phyloP scores from a whole-genome alignment of 2,113 vertebrate species.

The Grallaria varia region DNA sequence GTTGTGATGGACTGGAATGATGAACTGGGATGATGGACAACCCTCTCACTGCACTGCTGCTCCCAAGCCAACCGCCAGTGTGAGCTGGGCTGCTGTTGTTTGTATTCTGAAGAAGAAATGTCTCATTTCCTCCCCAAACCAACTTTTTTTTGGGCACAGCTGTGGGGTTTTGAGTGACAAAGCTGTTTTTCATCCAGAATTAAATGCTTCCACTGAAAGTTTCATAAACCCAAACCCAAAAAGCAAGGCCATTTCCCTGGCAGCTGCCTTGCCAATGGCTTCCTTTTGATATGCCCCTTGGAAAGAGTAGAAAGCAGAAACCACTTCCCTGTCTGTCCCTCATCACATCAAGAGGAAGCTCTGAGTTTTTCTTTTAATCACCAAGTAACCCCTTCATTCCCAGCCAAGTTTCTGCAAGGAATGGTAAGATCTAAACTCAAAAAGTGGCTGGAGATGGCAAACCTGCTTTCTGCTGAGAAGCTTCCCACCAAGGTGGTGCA shows the following conservation, averaged over 20 bases:
- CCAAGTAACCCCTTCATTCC: neutral
- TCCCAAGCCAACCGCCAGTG: fast-evolving
- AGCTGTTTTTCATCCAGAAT: fast-evolving
- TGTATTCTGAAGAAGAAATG: neutral
- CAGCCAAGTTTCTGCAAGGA: fast-evolving
- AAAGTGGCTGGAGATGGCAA: neutral
- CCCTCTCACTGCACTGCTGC: fast-evolving
- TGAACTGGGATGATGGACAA: too few species aligned
- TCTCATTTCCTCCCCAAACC: neutral
- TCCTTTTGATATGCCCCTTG: neutral
- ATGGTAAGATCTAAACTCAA: neutral
- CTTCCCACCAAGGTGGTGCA: neutral
- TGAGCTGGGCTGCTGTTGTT: neutral
- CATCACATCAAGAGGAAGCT: neutral
- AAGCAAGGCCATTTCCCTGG: neutral
- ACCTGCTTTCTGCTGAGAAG: neutral
- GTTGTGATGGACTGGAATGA: neutral
- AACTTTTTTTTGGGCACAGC: neutral
- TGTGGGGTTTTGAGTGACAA: neutral
- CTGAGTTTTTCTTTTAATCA: neutral
- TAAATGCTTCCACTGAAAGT: neutral
- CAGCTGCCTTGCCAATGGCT: fast-evolving
- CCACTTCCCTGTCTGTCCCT: neutral
- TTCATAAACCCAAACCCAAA: neutral
- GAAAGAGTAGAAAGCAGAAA: neutral